Conservation (phyloP, 2,888 invertebrate species). For the Hymenopus coronatus region DNA sequence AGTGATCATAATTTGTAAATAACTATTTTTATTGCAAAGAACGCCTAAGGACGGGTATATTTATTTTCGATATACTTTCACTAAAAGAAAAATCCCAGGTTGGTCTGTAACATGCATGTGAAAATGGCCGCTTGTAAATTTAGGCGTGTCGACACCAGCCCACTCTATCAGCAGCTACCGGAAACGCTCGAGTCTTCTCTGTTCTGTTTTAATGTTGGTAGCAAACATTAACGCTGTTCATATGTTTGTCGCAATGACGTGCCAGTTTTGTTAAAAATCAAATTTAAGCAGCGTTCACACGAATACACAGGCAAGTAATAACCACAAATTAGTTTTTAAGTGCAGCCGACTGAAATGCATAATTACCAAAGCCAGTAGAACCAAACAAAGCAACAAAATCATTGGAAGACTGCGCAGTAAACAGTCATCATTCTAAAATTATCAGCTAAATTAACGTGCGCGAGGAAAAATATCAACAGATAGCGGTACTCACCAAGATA, state of each 20-base stretch:
- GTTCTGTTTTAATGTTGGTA: too few species aligned
- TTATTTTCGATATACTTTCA: too few species aligned
- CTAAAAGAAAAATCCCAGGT: too few species aligned
- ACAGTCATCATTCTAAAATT: background rate
- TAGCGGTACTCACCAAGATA: background rate
- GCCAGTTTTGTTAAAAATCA: background rate
- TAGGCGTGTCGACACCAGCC: too few species aligned
- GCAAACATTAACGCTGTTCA: background rate
- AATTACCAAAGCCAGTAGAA: background rate
- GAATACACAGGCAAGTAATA: background rate
- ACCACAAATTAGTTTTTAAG: background rate
- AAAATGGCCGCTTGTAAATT: too few species aligned
- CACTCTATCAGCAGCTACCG: too few species aligned
- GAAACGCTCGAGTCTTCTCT: too few species aligned
- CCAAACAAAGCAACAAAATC: background rate
- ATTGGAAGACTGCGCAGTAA: background rate
- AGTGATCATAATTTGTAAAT: too few species aligned
- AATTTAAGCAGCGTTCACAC: background rate
- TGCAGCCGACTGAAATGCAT: background rate
- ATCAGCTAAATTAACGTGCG: background rate
- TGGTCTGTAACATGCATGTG: too few species aligned
- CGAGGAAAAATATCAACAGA: background rate
- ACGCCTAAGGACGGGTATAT: too few species aligned
- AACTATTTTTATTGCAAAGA: too few species aligned
- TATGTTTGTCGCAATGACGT: background rate